These are phyloP conservation scores for Tetramorium alpestre DNA, from an alignment of 1,140 invertebrate genomes.

Conservation along the genomic window DNA sequence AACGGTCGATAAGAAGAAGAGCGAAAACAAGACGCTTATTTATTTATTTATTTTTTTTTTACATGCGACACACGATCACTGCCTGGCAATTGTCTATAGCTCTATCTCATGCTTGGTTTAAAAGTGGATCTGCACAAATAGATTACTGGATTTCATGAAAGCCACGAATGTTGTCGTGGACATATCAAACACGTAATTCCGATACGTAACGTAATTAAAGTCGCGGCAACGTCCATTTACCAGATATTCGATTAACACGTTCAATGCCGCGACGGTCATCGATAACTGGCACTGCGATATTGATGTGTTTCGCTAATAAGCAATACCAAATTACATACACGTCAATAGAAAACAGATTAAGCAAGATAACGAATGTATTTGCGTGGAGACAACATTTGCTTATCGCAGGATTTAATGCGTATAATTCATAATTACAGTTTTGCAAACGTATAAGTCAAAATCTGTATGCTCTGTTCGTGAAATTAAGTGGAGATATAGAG, in stretches of 20 bases:
- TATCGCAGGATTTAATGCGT: neutral
- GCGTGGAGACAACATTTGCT: neutral
- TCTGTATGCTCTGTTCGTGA: too few relatives aligned
- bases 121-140: neutral
- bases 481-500: neutral
- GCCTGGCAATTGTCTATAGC: neutral
- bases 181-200: constrained; percentile 18
- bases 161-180: neutral
- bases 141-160: neutral
- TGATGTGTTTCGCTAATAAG: neutral
- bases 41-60: neutral
- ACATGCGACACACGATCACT: neutral
- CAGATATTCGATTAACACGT: constrained; percentile 38
- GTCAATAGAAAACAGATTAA: constrained; percentile 9
- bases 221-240: constrained; percentile 11
- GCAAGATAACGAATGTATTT: neutral
- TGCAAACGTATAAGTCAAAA: neutral
- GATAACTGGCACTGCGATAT: neutral
- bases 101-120: neutral
- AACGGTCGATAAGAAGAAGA: constrained; percentile 12
- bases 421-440: neutral
- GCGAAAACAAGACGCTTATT: neutral
- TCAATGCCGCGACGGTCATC: neutral
- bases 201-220: constrained; percentile 19
- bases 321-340: neutral